Conservation (phyloP, 2,888 invertebrate species). For the Dolichomitus sp. region DNA sequence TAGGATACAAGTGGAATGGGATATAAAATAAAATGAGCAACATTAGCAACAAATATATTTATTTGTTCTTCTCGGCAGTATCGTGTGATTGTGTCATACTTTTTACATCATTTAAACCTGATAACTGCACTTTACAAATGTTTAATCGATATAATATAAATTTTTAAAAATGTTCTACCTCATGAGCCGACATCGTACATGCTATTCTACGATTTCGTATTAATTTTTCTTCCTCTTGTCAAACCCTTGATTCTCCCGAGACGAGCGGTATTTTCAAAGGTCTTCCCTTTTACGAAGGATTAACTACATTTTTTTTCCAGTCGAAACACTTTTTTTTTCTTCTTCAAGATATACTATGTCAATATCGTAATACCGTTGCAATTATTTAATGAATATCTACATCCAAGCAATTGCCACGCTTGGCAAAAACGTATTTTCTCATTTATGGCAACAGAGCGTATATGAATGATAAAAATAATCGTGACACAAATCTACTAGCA, state of each 20-base stretch:
- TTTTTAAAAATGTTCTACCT: constrained; percentile 1
- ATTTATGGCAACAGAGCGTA: constrained; percentile 21
- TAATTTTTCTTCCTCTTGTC: constrained; percentile 9
- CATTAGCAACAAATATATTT: constrained; percentile 80
- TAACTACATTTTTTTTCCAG: not conserved
- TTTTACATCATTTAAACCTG: constrained; percentile 38
- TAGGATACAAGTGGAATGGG: constrained; percentile 74
- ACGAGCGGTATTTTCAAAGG: not conserved
- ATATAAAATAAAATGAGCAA: constrained; percentile 76
- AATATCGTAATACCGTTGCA: constrained; percentile 71
- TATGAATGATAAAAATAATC: constrained; percentile 57
- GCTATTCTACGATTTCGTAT: constrained; percentile 4
- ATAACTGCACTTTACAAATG: constrained; percentile 32
- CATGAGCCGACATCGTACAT: constrained; percentile 12
- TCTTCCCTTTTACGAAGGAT: not conserved
- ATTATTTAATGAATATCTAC: constrained; percentile 33
- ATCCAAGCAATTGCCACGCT: constrained; percentile 17
- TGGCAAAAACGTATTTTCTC: constrained; percentile 40
- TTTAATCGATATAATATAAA: constrained; percentile 26
- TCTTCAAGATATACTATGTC: constrained; percentile 60
- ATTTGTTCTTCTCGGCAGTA: constrained; percentile 74
- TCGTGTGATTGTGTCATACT: constrained; percentile 43
- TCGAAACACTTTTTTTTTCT: not conserved
- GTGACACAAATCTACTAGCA: constrained; percentile 50
- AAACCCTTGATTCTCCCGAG: not conserved